Percentiles rank a stretch among this genome's conserved stretches.
These are phyloP conservation scores for Phaethon lepturus DNA, from an alignment of 2,113 vertebrate genomes.

Conservation along the genomic window DNA sequence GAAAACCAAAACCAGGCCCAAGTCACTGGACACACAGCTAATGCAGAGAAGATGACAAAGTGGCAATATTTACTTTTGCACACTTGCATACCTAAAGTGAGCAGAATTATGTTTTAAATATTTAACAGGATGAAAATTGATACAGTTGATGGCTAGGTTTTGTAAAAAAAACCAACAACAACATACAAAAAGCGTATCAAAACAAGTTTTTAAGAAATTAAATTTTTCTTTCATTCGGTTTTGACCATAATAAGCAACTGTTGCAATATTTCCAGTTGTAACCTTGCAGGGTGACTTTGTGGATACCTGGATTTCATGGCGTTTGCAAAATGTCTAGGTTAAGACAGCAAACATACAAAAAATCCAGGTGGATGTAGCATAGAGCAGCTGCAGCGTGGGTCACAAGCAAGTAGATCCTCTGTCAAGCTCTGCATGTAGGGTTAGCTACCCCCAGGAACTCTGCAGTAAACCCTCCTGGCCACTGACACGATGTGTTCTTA, in stretches of 20 bases:
- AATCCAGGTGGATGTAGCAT: background rate
- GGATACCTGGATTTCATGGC: background rate
- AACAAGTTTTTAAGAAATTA: background rate
- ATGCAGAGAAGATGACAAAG: background rate
- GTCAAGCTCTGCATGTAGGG: background rate
- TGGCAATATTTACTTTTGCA: background rate
- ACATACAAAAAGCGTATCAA: background rate
- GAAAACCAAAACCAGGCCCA: background rate
- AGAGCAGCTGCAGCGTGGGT: background rate
- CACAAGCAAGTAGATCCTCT: background rate
- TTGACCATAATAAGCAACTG: background rate
- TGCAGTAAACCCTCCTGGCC: background rate
- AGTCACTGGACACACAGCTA: background rate
- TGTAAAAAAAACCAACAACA: background rate
- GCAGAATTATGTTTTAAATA: background rate
- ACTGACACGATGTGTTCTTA: accelerated
- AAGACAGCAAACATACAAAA: background rate
- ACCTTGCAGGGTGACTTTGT: background rate
- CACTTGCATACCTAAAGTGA: background rate
- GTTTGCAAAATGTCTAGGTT: background rate
- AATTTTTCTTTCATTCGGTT: background rate
- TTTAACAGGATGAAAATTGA: background rate
- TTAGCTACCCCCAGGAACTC: background rate
- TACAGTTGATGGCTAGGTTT: background rate
- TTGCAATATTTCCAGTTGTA: background rate